phyloP scores from a whole-genome alignment of 2,113 vertebrate species.

The Coryphaenoides rupestris region DNA sequence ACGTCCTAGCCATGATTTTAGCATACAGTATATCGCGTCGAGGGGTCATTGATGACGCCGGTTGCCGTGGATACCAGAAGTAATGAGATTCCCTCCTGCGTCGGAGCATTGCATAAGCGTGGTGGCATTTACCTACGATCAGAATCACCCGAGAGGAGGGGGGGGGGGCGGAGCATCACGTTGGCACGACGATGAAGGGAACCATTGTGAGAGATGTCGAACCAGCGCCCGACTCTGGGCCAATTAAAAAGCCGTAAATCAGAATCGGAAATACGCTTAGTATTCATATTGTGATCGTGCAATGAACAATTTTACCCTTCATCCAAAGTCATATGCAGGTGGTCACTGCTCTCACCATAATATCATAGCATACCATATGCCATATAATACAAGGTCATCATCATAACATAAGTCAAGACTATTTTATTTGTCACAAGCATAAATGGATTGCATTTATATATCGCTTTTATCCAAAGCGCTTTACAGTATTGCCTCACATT shows the following conservation, averaged over 20 bases:
- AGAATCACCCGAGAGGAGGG: no score
- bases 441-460: no score
- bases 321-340: neutral
- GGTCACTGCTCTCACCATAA: neutral
- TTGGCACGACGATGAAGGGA: neutral
- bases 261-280: no score
- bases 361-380: neutral
- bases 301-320: neutral
- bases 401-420: no score
- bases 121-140: slow-evolving; percentile 44
- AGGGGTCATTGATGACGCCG: slow-evolving; percentile 25
- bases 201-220: neutral
- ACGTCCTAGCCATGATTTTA: slow-evolving; percentile 59
- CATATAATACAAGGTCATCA: no score
- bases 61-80: slow-evolving; percentile 55
- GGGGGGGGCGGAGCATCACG: neutral
- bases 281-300: neutral
- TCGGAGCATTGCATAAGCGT: slow-evolving; percentile 30
- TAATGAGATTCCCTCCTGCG: slow-evolving; percentile 36
- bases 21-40: slow-evolving; percentile 30
- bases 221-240: neutral
- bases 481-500: no score
- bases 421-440: no score
- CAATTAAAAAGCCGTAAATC: neutral
- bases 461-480: no score